Evolutionary conservation across 2,888 invertebrate genomes (phyloP).

Genomic region (Macropis europaea): DNA sequence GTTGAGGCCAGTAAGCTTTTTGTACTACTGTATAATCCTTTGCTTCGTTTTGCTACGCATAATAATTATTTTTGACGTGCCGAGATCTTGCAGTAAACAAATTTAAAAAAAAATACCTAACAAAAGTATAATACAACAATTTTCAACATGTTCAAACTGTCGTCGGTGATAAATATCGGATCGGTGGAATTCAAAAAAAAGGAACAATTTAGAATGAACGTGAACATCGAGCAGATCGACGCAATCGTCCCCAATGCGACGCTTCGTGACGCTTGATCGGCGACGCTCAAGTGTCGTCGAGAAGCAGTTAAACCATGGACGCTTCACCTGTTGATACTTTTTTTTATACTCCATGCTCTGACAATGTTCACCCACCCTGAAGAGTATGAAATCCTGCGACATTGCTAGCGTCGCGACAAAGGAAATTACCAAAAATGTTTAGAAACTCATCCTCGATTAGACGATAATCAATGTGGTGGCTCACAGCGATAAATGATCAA

Average conservation of each 20-base stretch:
- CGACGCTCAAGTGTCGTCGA: slow-evolving; percentile 25
- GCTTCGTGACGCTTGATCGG: slow-evolving; percentile 19
- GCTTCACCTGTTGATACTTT: slow-evolving; percentile 41
- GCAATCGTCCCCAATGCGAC: slow-evolving; percentile 2
- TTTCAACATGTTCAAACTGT: neutral
- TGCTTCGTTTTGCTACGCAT: too few species aligned
- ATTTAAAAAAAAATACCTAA: neutral
- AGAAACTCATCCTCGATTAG: too few species aligned
- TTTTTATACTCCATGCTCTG: neutral
- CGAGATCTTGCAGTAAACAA: neutral
- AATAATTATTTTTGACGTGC: neutral
- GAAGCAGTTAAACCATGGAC: slow-evolving; percentile 25
- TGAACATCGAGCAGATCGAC: neutral
- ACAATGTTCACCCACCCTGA: neutral
- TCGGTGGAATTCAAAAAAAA: neutral
- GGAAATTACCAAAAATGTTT: too few species aligned
- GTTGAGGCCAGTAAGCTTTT: too few species aligned
- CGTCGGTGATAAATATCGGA: neutral
- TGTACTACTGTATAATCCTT: too few species aligned
- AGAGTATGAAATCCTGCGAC: neutral
- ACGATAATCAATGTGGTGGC: too few species aligned
- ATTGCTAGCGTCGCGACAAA: too few species aligned
- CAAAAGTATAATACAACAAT: neutral
- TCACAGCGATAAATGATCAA: too few species aligned
- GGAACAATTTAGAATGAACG: neutral